A percentile compares a stretch with the other conserved stretches of the same genome.
Conservation (phyloP, 35 echinoderm and acorn worm genomes). For the Stichopus chloronotus region DNA sequence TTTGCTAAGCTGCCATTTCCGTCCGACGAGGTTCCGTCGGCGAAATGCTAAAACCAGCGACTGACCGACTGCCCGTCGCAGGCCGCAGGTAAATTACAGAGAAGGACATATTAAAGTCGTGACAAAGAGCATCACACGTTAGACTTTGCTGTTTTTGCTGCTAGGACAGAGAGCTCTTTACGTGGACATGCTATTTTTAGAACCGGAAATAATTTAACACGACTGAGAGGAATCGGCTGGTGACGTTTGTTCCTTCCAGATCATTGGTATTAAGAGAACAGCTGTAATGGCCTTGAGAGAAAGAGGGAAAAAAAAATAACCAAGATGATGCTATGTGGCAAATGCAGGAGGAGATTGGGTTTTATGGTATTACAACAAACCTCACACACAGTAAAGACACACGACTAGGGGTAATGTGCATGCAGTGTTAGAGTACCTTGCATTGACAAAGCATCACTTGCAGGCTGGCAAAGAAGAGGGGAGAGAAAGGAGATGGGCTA, state of each 20-base stretch:
- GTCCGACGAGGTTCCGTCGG: neutral
- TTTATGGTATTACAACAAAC: too few species aligned
- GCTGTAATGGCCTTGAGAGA: neutral
- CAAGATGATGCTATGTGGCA: too few species aligned
- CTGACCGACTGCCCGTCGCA: neutral
- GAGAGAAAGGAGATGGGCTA: too few species aligned
- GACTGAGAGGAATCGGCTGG: neutral
- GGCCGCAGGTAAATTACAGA: too few species aligned
- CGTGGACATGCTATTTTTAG: slow-evolving; percentile 5
- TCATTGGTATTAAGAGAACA: neutral
- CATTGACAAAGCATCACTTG: too few species aligned
- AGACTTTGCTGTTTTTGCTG: neutral
- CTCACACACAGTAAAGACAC: too few species aligned
- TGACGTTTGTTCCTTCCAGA: slow-evolving; percentile 1
- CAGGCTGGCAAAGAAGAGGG: too few species aligned
- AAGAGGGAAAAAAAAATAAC: neutral
- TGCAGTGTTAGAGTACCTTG: too few species aligned
- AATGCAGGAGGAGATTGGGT: too few species aligned
- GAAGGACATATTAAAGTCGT: neutral
- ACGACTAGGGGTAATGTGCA: too few species aligned
- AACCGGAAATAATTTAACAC: slow-evolving; percentile 25
- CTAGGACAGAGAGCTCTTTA: neutral
- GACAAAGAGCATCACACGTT: neutral
- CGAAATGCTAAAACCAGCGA: neutral
- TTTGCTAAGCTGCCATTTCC: neutral